Percentiles rank a stretch among this genome's conserved stretches.
Conservation (phyloP, 2,113 vertebrate genomes). For the Willisornis vidua region DNA sequence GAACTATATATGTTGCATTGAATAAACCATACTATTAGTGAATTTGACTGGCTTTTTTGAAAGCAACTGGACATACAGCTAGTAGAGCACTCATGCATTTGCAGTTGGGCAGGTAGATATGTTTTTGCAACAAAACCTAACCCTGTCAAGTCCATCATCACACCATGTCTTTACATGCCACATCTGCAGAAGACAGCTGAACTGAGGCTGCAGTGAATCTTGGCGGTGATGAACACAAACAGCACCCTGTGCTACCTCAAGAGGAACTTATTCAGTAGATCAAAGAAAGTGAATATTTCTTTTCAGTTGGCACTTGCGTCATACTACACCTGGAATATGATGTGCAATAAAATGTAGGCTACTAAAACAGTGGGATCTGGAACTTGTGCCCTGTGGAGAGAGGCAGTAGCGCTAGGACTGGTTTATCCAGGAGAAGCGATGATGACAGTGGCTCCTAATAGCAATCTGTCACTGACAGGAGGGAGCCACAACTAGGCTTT, state of each 20-base stretch:
- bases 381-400: fast-evolving
- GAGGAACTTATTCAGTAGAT: not conserved
- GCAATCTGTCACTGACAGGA: not conserved
- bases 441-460: not conserved
- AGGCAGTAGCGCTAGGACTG: not conserved
- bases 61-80: not conserved
- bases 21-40: not conserved
- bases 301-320: fast-evolving
- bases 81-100: not conserved
- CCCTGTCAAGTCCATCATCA: not conserved
- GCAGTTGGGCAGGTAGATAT: not conserved
- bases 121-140: not conserved
- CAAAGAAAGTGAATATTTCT: not conserved
- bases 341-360: fast-evolving
- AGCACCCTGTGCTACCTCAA: not conserved
- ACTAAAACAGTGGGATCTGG: not conserved
- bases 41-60: not conserved
- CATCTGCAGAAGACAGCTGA: not conserved
- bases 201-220: not conserved
- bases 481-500: not conserved
- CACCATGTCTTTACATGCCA: not conserved
- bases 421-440: not conserved
- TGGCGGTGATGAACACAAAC: not conserved
- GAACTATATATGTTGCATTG: not conserved
- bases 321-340: not conserved